Base-by-base conservation (phyloP, 2,888 invertebrate genomes). In the Ennomos quercinarius region DNA sequence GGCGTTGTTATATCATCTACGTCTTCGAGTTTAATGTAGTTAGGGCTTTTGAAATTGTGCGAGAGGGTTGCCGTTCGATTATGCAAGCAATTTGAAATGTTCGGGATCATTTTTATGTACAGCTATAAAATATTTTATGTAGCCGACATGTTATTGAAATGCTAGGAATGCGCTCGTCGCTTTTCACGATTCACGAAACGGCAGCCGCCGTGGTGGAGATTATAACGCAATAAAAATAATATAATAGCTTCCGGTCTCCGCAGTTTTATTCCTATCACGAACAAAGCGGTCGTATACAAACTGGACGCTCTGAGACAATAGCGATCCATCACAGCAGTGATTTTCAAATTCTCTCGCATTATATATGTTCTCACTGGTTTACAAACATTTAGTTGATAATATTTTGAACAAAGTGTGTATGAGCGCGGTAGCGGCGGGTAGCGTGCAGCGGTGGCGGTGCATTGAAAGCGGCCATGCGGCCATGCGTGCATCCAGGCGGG, bases 11-110 rank as follows among this genome's bases (percentile, higher is more conserved):
- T 64, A 67, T 54, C 67, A 62, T 67, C 64, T 58, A 57, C 63
- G 61, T 67, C 67, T 67, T 62, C 60, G 42, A 65, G 57, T 60
- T 67, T 67, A 65, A 69, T 67, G 64, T 67, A 64, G 64, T 65
- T 66, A 60, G 57, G 60, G 66, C 62, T 59, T 64, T 64, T 58
- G 60, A 65, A 64, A 65, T 65, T 61, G 60, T 55, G 62, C 63
- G 62, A 59, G 58, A 62, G 62, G 64, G 63, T 61, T 67, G 46
- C 45, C 61, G 62, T 64, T 68, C 63, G 67, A 69, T 67, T 67
- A 67, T 67, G 67, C 63, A 57, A 61, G 66, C 66, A 52, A 67
- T 61, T 63, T 49, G 48, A 63, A 66, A 63, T 61, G 63, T 66
- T 63, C 65, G 56, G 63, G 57, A 70, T 67, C 60, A 67, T 66